These are phyloP conservation scores for Cynoglossus semilaevis DNA, from an alignment of 2,113 vertebrate species.

Conservation along the genomic window DNA sequence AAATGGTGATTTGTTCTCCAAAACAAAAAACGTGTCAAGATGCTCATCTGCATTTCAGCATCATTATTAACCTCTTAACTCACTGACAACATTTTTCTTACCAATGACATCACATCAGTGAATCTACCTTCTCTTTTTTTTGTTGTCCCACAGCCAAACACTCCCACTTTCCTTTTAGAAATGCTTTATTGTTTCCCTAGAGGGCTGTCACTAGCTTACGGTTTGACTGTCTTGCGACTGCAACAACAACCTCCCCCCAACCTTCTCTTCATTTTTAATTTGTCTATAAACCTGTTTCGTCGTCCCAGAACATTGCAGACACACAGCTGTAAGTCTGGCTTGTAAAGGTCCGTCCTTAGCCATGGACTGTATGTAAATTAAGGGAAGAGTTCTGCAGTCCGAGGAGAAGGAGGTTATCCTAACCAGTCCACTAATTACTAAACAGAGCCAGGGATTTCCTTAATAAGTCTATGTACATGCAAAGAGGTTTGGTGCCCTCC, in stretches of 20 bases:
- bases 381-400: slow-evolving; percentile 44
- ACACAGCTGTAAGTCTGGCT: slow-evolving; percentile 58
- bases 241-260: slow-evolving; percentile 4
- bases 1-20: slow-evolving; percentile 13
- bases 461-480: slow-evolving; percentile 35
- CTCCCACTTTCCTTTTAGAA: slow-evolving; percentile 59
- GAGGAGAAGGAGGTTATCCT: slow-evolving; percentile 46
- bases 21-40: slow-evolving; percentile 40
- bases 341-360: slow-evolving; percentile 60
- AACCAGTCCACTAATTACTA: slow-evolving; percentile 52
- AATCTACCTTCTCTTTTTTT: slow-evolving; percentile 62
- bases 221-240: slow-evolving; percentile 60
- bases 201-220: slow-evolving; percentile 69
- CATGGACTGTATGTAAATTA: slow-evolving; percentile 49
- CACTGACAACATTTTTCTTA: slow-evolving; percentile 63
- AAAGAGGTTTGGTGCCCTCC: slow-evolving; percentile 60
- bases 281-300: slow-evolving; percentile 66
- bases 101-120: slow-evolving; percentile 70
- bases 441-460: slow-evolving; percentile 57
- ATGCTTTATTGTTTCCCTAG: slow-evolving; percentile 73
- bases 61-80: slow-evolving; percentile 59
- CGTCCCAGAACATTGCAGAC: slow-evolving; percentile 59
- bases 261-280: slow-evolving; percentile 67
- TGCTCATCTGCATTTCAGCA: slow-evolving; percentile 52
- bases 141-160: slow-evolving; percentile 71